phyloP scores from a whole-genome alignment of 2,888 invertebrate genomes.

The Anoncus sp. region DNA sequence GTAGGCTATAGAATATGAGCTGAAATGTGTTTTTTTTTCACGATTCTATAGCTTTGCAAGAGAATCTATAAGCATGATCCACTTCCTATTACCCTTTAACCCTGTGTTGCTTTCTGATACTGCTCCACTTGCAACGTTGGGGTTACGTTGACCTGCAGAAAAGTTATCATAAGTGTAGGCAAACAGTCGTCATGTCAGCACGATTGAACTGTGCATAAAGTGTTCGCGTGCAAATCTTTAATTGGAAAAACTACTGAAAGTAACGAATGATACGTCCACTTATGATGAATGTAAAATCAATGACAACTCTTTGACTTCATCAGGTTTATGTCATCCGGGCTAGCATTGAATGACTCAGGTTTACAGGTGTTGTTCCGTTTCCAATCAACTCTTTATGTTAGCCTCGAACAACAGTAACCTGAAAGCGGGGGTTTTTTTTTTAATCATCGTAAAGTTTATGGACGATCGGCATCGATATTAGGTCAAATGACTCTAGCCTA shows the following conservation, averaged over 20 bases:
- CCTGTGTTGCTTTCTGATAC: slow-evolving; percentile 3
- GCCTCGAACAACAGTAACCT: not conserved
- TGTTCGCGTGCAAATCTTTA: not conserved
- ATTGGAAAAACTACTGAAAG: not conserved
- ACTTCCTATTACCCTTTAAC: slow-evolving; percentile 53
- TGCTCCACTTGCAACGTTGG: slow-evolving; percentile 19
- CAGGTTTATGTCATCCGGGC: not conserved
- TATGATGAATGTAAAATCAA: not conserved
- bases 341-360: too few species aligned
- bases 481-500: not conserved
- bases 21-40: slow-evolving; percentile 16
- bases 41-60: slow-evolving; percentile 22
- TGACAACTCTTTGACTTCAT: not conserved
- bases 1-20: slow-evolving; percentile 19
- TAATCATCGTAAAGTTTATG: not conserved
- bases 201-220: not conserved
- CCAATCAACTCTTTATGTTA: not conserved
- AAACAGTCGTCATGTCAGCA: not conserved
- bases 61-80: slow-evolving; percentile 28
- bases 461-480: not conserved
- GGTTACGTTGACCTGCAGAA: slow-evolving; percentile 3
- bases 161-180: slow-evolving; percentile 14
- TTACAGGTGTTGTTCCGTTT: not conserved
- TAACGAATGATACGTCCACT: not conserved
- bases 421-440: not conserved